Evolutionary conservation across 37 sponge, comb jelly and placozoan genomes (phyloP).

Genomic region (Aplysina aerophoba): DNA sequence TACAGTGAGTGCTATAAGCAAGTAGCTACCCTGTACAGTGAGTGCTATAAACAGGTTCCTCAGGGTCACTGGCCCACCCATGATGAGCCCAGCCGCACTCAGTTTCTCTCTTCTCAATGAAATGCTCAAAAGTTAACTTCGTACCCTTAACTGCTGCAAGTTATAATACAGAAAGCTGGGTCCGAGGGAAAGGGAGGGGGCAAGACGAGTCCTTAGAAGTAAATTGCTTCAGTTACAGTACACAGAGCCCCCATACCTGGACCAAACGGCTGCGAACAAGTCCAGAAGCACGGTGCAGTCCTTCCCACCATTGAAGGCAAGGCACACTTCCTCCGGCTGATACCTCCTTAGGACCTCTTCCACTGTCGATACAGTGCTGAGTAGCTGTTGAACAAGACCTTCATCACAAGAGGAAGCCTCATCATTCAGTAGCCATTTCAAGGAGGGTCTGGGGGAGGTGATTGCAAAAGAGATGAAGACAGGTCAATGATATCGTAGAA

Average conservation of each 20-base stretch:
- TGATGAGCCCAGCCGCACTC: too few species aligned
- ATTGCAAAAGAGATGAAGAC: too few species aligned
- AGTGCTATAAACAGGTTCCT: too few species aligned
- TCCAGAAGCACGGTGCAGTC: slow-evolving; percentile 93
- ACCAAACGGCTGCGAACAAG: slow-evolving; percentile 59
- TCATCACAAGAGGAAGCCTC: slow-evolving; percentile 3
- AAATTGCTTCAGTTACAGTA: background rate
- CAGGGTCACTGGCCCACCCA: too few species aligned
- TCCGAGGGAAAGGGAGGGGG: too few species aligned
- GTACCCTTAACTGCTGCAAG: too few species aligned
- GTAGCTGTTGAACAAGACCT: slow-evolving; percentile 26
- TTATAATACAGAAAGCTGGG: too few species aligned
- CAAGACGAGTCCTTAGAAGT: too few species aligned
- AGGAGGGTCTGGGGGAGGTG: background rate
- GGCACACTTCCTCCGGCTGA: slow-evolving; percentile 66
- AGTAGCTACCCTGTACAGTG: too few species aligned
- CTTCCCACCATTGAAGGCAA: slow-evolving; percentile 98
- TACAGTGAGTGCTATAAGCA: too few species aligned
- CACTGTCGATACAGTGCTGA: slow-evolving; percentile 20
- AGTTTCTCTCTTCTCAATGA: too few species aligned
- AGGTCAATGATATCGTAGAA: background rate
- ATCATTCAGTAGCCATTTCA: slow-evolving; percentile 37
- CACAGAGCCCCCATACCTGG: slow-evolving; percentile 33
- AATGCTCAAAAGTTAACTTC: too few species aligned
- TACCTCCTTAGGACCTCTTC: slow-evolving; percentile 34